A percentile compares a stretch with the other conserved stretches of the same genome.
phyloP scores from a whole-genome alignment of 2,888 invertebrate species.

The Agrypnus murinus region DNA sequence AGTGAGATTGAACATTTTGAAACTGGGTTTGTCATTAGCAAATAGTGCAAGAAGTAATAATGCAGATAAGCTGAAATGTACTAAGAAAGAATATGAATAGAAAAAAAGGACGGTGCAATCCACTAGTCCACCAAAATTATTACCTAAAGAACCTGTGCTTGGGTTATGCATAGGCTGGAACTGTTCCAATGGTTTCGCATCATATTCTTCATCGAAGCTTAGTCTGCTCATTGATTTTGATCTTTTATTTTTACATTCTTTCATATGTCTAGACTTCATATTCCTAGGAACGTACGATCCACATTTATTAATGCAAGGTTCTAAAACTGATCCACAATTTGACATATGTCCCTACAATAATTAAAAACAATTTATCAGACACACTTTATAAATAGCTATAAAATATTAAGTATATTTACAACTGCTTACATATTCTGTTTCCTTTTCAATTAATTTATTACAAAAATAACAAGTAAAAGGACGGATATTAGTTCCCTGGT shows the following conservation, averaged over 20 bases:
- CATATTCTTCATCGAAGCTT: neutral
- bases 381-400: conserved; percentile 41
- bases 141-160: conserved; percentile 1
- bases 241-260: conserved; percentile 68
- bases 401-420: neutral
- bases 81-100: too few species aligned
- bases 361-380: too few species aligned
- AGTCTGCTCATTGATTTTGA: conserved; percentile 38
- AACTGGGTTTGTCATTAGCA: too few species aligned
- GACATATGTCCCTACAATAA: conserved; percentile 78
- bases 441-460: conserved; percentile 78
- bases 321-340: conserved; percentile 82
- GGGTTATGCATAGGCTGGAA: neutral
- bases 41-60: too few species aligned
- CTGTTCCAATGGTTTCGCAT: neutral
- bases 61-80: too few species aligned
- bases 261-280: conserved; percentile 75
- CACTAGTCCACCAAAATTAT: too few species aligned
- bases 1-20: too few species aligned
- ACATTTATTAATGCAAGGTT: conserved; percentile 82
- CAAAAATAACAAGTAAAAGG: conserved; percentile 79
- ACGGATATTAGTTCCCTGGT: conserved; percentile 1
- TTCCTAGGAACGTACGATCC: conserved; percentile 81
- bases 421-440: conserved; percentile 76
- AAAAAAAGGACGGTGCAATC: too few species aligned